phyloP scores from a whole-genome alignment of 1,140 invertebrate species.

The Agraylea sexmaculata region DNA sequence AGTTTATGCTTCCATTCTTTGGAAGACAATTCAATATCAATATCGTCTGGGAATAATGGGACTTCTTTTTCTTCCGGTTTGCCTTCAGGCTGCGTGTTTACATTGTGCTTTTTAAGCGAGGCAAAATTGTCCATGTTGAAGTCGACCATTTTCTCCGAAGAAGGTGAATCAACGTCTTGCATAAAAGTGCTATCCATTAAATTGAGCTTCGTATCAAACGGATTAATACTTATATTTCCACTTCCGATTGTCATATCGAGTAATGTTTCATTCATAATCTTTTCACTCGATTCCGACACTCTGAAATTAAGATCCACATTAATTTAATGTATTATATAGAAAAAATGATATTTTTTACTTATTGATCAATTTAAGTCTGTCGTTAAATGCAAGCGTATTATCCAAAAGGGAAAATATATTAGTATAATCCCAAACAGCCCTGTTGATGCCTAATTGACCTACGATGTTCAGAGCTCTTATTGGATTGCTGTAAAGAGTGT shows the following conservation, averaged over 20 bases:
- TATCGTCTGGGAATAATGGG: slow-evolving; percentile 35
- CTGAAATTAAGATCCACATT: slow-evolving; percentile 6
- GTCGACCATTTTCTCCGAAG: slow-evolving; percentile 32
- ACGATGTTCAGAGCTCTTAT: slow-evolving; percentile 31
- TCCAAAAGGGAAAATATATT: slow-evolving; percentile 33
- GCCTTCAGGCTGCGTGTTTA: slow-evolving; percentile 30
- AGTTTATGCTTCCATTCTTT: slow-evolving; percentile 35
- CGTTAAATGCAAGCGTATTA: slow-evolving; percentile 33
- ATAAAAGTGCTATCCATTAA: slow-evolving; percentile 20
- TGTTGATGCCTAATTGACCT: slow-evolving; percentile 33
- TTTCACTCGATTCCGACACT: slow-evolving; percentile 16
- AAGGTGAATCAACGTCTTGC: slow-evolving; percentile 27
- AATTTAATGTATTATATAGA: slow-evolving; percentile 1
- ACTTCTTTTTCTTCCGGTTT: slow-evolving; percentile 32
- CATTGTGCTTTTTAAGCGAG: slow-evolving; percentile 34
- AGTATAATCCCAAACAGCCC: slow-evolving; percentile 38
- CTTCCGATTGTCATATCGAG: slow-evolving; percentile 38
- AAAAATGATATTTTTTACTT: slow-evolving; percentile 21
- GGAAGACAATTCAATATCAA: slow-evolving; percentile 29
- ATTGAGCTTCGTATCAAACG: slow-evolving; percentile 30
- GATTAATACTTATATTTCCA: slow-evolving; percentile 34
- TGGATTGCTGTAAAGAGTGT: slow-evolving; percentile 30
- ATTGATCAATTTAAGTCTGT: slow-evolving; percentile 30
- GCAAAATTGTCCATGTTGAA: slow-evolving; percentile 35
- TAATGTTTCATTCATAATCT: slow-evolving; percentile 34